These are phyloP conservation scores for Microcebus jonahi DNA, from an alignment of 2,113 vertebrate genomes.

Conservation along the genomic window DNA sequence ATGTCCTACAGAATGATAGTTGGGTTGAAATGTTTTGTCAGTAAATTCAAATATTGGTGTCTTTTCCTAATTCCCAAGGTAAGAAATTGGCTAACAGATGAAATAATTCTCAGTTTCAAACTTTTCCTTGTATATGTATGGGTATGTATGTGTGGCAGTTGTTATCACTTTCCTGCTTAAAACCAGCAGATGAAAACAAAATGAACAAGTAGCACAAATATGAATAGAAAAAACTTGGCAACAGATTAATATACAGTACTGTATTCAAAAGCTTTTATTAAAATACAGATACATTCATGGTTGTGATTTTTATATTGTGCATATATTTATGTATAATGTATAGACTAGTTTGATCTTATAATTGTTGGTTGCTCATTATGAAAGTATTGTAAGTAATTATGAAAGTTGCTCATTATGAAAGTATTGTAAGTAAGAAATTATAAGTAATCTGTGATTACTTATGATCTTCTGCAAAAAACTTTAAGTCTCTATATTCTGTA, in stretches of 20 bases:
- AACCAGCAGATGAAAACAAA: background rate
- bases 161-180: background rate
- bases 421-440: no score
- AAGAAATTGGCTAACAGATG: background rate
- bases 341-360: background rate
- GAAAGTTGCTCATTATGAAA: no score
- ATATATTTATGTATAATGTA: background rate
- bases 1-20: background rate
- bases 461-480: background rate
- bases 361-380: background rate
- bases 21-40: background rate
- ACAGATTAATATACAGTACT: background rate
- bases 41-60: background rate
- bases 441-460: no score
- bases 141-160: background rate
- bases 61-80: background rate
- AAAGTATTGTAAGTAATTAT: no score
- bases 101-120: background rate
- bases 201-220: background rate
- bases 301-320: background rate
- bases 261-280: background rate
- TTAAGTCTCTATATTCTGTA: background rate
- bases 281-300: background rate
- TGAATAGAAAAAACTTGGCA: background rate
- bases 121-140: background rate